A percentile compares a stretch with the other conserved stretches of the same genome.
These are phyloP conservation scores for Gerris buenoi DNA, from an alignment of 1,140 invertebrate species.

Conservation along the genomic window DNA sequence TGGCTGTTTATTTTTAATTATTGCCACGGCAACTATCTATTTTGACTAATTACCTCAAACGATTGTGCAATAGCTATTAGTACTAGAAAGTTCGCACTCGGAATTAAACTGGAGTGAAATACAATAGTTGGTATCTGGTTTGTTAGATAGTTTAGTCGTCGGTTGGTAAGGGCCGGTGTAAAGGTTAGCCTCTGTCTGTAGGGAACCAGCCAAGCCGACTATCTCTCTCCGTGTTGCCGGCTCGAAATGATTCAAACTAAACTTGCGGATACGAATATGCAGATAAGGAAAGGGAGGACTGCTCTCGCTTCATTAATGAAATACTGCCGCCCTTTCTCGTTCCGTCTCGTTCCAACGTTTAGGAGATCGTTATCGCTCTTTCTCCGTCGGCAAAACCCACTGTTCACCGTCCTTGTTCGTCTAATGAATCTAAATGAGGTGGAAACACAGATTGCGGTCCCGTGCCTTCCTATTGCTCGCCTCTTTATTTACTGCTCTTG, in stretches of 20 bases:
- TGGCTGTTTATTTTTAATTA: too few relatives aligned
- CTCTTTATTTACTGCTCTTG: not conserved
- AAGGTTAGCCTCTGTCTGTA: too few relatives aligned
- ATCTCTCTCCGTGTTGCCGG: not conserved
- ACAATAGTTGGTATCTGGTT: too few relatives aligned
- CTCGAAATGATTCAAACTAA: not conserved
- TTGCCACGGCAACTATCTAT: too few relatives aligned
- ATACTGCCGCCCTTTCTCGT: not conserved
- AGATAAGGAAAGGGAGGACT: not conserved
- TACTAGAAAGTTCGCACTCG: too few relatives aligned
- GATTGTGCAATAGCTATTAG: too few relatives aligned
- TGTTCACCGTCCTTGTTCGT: not conserved
- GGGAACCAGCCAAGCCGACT: not conserved
- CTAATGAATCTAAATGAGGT: not conserved
- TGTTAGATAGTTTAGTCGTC: too few relatives aligned
- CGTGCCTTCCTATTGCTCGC: not conserved
- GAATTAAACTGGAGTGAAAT: too few relatives aligned
- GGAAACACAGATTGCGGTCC: conserved; percentile 6
- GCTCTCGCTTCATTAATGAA: not conserved
- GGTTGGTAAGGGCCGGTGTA: too few relatives aligned
- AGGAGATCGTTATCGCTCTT: not conserved
- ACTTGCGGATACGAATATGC: not conserved
- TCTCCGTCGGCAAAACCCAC: too few relatives aligned
- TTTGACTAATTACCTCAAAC: too few relatives aligned
- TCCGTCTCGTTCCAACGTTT: not conserved